Evolutionary conservation across 2,113 vertebrate species (phyloP).

Genomic region (Urocynchramus pylzowi): DNA sequence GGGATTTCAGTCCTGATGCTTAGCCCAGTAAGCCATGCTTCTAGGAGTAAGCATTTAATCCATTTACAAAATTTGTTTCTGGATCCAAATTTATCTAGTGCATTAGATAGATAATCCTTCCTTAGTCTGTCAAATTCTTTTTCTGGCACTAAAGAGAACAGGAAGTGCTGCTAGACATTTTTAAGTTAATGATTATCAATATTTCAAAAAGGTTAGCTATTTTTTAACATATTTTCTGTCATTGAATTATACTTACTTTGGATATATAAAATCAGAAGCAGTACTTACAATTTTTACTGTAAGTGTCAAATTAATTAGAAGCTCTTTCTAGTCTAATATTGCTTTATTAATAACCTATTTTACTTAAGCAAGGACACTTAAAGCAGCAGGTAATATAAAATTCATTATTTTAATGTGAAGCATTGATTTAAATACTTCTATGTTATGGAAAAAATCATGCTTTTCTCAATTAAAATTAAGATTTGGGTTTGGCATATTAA

Average conservation of each 20-base stretch:
- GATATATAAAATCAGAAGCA: background rate
- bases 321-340: background rate
- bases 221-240: background rate
- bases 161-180: background rate
- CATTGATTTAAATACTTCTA: background rate
- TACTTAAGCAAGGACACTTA: background rate
- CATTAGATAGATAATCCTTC: background rate
- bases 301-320: background rate
- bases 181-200: background rate
- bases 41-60: slow-evolving; percentile 6
- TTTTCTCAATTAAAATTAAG: background rate
- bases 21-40: background rate
- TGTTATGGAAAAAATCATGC: background rate
- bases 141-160: background rate
- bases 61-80: slow-evolving; percentile 25
- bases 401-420: background rate
- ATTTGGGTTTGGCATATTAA: background rate
- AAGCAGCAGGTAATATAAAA: background rate
- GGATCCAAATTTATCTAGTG: background rate
- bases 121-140: background rate
- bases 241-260: background rate
- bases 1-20: background rate
- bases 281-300: background rate
- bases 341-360: background rate
- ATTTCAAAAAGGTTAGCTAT: background rate